Percentiles rank a stretch among this genome's conserved stretches.
Conservation (phyloP, 2,797 vertebrate genomes). For the Melanotaenia trifasciata region DNA sequence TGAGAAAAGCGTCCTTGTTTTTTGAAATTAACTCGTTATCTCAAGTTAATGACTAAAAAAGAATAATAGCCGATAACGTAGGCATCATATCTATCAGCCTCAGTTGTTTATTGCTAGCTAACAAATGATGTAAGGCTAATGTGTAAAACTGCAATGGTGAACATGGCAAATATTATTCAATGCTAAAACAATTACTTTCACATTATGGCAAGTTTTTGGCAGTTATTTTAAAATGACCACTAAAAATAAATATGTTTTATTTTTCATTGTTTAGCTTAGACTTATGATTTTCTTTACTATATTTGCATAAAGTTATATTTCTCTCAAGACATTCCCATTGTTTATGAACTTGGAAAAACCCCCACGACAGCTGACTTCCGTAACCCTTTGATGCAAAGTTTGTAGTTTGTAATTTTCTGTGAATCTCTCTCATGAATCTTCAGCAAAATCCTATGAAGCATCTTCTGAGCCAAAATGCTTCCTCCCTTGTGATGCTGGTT, state of each 20-base stretch:
- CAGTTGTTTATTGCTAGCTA: not conserved
- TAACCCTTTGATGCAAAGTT: constrained; percentile 38
- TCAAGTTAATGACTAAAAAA: too few species aligned
- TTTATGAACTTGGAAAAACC: constrained; percentile 26
- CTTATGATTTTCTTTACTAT: not conserved
- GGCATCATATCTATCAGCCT: too few species aligned
- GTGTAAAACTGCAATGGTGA: not conserved
- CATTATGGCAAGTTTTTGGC: too few species aligned
- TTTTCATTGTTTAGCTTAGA: not conserved
- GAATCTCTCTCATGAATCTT: constrained; percentile 36
- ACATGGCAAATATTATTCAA: not conserved
- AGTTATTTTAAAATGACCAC: too few species aligned
- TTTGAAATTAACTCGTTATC: too few species aligned
- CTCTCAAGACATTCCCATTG: constrained; percentile 16
- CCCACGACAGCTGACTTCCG: constrained; percentile 10
- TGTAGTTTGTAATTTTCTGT: constrained; percentile 10
- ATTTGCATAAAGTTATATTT: not conserved
- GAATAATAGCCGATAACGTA: too few species aligned
- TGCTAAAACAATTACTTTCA: too few species aligned
- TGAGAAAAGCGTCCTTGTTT: too few species aligned
- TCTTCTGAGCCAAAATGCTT: not conserved
- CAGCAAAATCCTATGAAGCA: constrained; percentile 7
- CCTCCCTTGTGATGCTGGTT: constrained; percentile 41
- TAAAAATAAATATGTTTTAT: not conserved
- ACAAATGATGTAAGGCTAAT: not conserved